These are phyloP conservation scores for Pipistrellus nathusii DNA, from an alignment of 2,797 vertebrate species.

Conservation along the genomic window DNA sequence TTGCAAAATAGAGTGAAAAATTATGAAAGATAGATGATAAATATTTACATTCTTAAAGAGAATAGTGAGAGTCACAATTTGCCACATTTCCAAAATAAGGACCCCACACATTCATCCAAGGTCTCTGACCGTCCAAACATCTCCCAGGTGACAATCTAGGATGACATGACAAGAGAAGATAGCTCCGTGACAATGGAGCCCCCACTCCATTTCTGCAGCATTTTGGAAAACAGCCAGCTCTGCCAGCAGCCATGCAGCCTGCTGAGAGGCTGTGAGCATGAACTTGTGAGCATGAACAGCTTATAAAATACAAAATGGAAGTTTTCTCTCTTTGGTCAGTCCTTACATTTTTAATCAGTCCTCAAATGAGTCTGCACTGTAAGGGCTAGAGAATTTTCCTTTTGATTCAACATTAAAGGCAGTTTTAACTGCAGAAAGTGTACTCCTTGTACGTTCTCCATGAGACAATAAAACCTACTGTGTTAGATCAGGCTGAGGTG, in stretches of 20 bases:
- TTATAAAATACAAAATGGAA: not conserved
- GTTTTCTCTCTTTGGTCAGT: not conserved
- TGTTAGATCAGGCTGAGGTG: not conserved
- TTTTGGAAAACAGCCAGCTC: not conserved
- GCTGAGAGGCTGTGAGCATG: rapidly evolving
- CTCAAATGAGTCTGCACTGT: not conserved
- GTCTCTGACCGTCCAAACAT: not conserved
- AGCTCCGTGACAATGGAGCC: not conserved
- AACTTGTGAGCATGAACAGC: not conserved
- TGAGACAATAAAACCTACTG: not conserved
- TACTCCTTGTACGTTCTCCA: not conserved
- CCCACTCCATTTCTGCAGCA: not conserved
- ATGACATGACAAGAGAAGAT: not conserved
- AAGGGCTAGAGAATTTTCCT: not conserved
- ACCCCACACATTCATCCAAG: not conserved
- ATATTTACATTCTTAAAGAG: not conserved
- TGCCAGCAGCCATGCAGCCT: not conserved
- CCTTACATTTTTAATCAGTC: not conserved
- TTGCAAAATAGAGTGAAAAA: not conserved
- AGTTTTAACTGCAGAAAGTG: not conserved
- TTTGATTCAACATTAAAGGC: not conserved
- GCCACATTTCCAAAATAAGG: not conserved
- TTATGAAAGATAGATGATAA: not conserved
- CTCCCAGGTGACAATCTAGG: not conserved
- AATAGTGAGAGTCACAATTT: not conserved